These are phyloP conservation scores for Lordiphosa andalusiaca DNA, from an alignment of 2,888 invertebrate genomes.

Conservation along the genomic window DNA sequence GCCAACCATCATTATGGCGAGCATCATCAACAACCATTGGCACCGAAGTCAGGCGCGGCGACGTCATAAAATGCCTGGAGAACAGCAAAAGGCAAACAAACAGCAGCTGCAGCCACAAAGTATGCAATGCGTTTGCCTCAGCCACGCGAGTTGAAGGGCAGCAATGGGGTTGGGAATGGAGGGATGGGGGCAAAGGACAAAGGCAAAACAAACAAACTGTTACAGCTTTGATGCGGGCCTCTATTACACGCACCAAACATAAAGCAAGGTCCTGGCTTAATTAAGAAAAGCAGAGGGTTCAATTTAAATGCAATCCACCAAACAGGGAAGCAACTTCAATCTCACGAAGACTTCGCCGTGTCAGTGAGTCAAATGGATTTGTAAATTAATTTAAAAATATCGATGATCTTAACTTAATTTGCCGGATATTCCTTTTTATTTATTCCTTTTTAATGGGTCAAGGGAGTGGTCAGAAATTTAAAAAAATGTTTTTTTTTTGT, in stretches of 20 bases:
- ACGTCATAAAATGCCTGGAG: conserved; percentile 35
- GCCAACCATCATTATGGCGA: conserved; percentile 66
- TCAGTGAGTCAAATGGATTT: too few species aligned
- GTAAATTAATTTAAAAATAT: too few species aligned
- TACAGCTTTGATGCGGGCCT: conserved; percentile 45
- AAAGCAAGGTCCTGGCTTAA: too few species aligned
- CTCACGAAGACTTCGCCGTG: too few species aligned
- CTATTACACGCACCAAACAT: conserved; percentile 25
- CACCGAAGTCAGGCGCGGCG: conserved; percentile 6
- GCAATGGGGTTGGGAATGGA: conserved; percentile 3
- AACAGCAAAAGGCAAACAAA: conserved; percentile 52
- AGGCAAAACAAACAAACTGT: conserved; percentile 13
- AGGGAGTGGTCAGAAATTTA: too few species aligned
- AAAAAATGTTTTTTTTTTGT: too few species aligned
- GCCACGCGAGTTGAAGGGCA: background rate
- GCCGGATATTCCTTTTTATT: too few species aligned
- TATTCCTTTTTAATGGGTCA: too few species aligned
- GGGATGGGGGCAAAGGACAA: conserved; percentile 3
- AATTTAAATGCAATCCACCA: too few species aligned
- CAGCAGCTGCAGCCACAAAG: conserved; percentile 63
- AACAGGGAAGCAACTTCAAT: too few species aligned
- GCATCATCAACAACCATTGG: conserved; percentile 27
- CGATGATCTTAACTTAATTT: too few species aligned
- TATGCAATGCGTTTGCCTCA: conserved; percentile 60
- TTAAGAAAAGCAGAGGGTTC: too few species aligned